Evolutionary conservation across 2,113 vertebrate species (phyloP).

Genomic region (Chinchilla lanigera): DNA sequence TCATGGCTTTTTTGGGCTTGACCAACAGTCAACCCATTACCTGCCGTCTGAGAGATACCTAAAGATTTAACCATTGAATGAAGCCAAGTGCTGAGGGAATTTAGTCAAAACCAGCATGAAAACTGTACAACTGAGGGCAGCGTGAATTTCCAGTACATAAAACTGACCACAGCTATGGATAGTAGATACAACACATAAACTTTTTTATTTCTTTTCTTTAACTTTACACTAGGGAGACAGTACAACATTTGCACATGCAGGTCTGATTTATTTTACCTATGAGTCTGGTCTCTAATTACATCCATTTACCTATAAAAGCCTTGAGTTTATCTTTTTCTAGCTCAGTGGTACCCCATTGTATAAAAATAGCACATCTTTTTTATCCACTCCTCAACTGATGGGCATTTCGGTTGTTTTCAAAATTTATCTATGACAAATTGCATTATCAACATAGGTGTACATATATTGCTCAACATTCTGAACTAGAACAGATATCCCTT

Average conservation of each 20-base stretch:
- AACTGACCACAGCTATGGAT: not conserved
- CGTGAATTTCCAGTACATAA: not conserved
- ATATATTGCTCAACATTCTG: not conserved
- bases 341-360: no score
- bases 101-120: not conserved
- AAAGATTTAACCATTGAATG: not conserved
- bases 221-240: not conserved
- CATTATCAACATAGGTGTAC: no score
- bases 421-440: no score
- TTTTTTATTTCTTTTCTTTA: not conserved
- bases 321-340: no score
- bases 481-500: not conserved
- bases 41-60: not conserved
- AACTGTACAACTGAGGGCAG: not conserved
- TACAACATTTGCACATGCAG: no score
- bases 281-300: no score
- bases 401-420: no score
- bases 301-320: no score
- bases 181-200: not conserved
- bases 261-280: no score
- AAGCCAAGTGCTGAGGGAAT: conserved; percentile 9
- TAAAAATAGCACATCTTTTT: no score
- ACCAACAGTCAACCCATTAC: not conserved
- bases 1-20: not conserved
- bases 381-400: no score